Percentiles rank a stretch among this genome's conserved stretches.
Evolutionary conservation across 2,113 vertebrate genomes (phyloP).

Genomic region (Nestor notabilis): DNA sequence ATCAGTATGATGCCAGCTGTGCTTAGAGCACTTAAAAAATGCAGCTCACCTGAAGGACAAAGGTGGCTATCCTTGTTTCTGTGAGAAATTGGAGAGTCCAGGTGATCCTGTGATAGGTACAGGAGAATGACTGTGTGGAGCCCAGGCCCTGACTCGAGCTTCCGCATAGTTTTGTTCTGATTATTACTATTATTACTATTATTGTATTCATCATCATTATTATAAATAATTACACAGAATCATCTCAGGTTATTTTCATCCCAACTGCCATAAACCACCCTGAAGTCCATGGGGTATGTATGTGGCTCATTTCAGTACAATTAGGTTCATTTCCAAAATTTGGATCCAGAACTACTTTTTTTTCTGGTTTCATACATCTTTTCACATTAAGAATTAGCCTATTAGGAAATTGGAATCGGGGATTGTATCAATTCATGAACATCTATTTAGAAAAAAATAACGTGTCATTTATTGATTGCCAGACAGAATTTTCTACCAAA

Average conservation of each 20-base stretch:
- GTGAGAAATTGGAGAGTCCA: neutral
- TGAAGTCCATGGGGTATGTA: neutral
- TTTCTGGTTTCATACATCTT: neutral
- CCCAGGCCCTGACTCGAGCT: neutral
- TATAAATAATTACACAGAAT: neutral
- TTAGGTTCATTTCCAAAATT: neutral
- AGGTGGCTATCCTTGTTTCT: neutral
- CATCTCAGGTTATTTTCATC: neutral
- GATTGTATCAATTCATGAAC: neutral
- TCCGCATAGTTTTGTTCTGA: neutral
- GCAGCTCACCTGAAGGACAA: neutral
- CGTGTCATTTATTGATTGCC: neutral
- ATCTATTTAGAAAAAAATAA: neutral
- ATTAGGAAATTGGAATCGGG: neutral
- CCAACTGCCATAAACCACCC: neutral
- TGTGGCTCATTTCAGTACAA: neutral
- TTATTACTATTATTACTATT: neutral
- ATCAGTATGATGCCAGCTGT: neutral
- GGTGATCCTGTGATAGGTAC: neutral
- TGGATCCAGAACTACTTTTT: neutral
- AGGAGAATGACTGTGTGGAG: neutral
- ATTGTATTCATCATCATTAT: neutral
- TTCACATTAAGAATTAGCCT: neutral
- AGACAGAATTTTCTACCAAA: neutral
- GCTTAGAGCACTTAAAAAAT: neutral